Percentiles rank a stretch among this genome's conserved stretches.
Evolutionary conservation across 2,888 invertebrate species (phyloP).

Genomic region (Strigamia crassipes): DNA sequence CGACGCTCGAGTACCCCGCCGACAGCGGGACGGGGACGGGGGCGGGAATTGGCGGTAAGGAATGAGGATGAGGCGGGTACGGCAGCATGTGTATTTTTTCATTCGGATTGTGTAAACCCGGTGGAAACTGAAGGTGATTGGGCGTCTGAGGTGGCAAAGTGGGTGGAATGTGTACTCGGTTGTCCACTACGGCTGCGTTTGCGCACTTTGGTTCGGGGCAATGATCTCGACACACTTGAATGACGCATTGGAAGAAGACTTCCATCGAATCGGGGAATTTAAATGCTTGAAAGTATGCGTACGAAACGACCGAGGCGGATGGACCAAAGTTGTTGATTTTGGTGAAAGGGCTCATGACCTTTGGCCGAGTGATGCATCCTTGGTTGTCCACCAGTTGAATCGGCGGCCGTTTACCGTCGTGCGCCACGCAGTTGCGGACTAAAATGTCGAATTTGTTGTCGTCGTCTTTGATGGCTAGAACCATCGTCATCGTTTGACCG

Average conservation of each 20-base stretch:
- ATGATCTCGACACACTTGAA: slow-evolving; percentile 90
- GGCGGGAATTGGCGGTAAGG: slow-evolving; percentile 18
- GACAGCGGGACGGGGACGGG: slow-evolving; percentile 46
- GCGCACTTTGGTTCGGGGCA: slow-evolving; percentile 91
- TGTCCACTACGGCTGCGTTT: slow-evolving; percentile 58
- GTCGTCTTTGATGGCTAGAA: slow-evolving; percentile 91
- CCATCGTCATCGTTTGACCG: slow-evolving; percentile 97
- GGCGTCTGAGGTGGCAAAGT: neutral
- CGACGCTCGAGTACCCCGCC: slow-evolving; percentile 48
- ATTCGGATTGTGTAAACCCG: slow-evolving; percentile 49
- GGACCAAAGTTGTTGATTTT: slow-evolving; percentile 95
- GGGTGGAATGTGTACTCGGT: neutral
- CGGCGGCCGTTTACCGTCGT: slow-evolving; percentile 90
- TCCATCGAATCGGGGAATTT: slow-evolving; percentile 97
- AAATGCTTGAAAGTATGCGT: slow-evolving; percentile 95
- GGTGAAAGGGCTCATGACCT: slow-evolving; percentile 90
- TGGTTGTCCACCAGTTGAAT: slow-evolving; percentile 92
- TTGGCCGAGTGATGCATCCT: slow-evolving; percentile 89
- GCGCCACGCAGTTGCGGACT: slow-evolving; percentile 91
- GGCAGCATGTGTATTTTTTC: slow-evolving; percentile 21
- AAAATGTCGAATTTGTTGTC: slow-evolving; percentile 96
- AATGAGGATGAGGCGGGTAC: slow-evolving; percentile 8
- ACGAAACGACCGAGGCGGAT: slow-evolving; percentile 90
- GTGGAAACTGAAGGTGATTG: neutral
- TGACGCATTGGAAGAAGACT: slow-evolving; percentile 95